A percentile compares a stretch with the other conserved stretches of the same genome.
Conservation (phyloP, 1,140 invertebrate genomes). For the Drosophila pachea region DNA sequence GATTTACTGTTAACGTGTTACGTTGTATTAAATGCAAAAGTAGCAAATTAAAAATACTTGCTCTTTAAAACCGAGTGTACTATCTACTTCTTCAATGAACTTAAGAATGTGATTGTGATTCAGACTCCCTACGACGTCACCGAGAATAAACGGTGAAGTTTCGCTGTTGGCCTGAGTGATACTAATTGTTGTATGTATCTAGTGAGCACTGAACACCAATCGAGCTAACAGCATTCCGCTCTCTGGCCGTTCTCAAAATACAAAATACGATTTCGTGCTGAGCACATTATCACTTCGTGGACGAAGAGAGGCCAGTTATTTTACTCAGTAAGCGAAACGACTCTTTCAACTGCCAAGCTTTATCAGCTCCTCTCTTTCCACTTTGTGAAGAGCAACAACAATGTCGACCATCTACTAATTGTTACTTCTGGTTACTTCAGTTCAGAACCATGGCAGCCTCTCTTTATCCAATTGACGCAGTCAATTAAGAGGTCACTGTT, state of each 20-base stretch:
- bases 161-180: constrained; percentile 19
- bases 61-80: constrained; percentile 15
- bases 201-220: constrained; percentile 18
- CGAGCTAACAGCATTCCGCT: constrained; percentile 18
- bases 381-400: constrained; percentile 13
- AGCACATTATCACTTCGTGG: constrained; percentile 14
- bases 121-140: constrained; percentile 32
- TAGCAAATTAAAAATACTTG: neutral
- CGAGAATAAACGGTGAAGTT: constrained; percentile 3
- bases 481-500: constrained; percentile 40
- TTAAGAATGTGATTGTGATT: constrained; percentile 24
- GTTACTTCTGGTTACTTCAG: constrained; percentile 13
- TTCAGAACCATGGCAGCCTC: constrained; percentile 20
- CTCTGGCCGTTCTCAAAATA: neutral
- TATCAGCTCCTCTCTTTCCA: constrained; percentile 27
- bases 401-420: constrained; percentile 8
- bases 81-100: constrained; percentile 29
- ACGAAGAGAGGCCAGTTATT: neutral
- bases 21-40: constrained; percentile 10
- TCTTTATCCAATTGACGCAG: constrained; percentile 32
- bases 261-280: constrained; percentile 10
- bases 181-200: constrained; percentile 31
- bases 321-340: constrained; percentile 15
- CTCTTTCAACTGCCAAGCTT: constrained; percentile 18
- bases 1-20: neutral